These are phyloP conservation scores for Epinephelus malabaricus DNA, from an alignment of 2,797 vertebrate genomes.

Conservation along the genomic window DNA sequence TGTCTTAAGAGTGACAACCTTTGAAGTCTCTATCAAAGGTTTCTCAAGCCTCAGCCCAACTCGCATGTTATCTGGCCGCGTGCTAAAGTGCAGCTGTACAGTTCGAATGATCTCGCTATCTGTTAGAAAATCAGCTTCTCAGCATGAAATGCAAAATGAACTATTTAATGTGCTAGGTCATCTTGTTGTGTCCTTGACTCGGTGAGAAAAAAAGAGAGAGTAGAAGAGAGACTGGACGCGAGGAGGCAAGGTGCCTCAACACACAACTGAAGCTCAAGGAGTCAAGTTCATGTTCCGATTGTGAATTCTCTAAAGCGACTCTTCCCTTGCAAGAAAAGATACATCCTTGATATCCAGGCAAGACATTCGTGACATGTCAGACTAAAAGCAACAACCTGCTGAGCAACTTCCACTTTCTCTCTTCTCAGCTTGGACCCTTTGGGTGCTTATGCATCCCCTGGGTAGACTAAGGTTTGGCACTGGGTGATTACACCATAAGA, in stretches of 20 bases:
- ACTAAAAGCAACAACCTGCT: slow-evolving; percentile 32
- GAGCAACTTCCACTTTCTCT: slow-evolving; percentile 12
- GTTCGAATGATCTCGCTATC: slow-evolving; percentile 62
- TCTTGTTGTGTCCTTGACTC: slow-evolving; percentile 51
- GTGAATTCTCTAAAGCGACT: slow-evolving; percentile 8
- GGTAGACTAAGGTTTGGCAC: slow-evolving; percentile 77
- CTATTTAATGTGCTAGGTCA: slow-evolving; percentile 41
- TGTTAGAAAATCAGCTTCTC: slow-evolving; percentile 60
- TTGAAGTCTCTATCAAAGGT: slow-evolving; percentile 57
- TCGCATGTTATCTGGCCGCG: slow-evolving; percentile 52
- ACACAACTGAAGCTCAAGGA: slow-evolving; percentile 23
- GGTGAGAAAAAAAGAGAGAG: slow-evolving; percentile 22
- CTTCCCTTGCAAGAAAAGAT: slow-evolving; percentile 23
- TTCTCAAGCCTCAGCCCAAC: slow-evolving; percentile 48
- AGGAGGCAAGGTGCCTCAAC: slow-evolving; percentile 46
- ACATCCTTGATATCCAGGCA: slow-evolving; percentile 37
- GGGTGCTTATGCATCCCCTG: slow-evolving; percentile 37
- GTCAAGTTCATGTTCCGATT: slow-evolving; percentile 50
- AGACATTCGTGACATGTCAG: slow-evolving; percentile 64
- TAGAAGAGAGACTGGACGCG: slow-evolving; percentile 27
- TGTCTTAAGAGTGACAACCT: slow-evolving; percentile 45
- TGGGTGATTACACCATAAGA: slow-evolving; percentile 58
- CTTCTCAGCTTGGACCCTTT: slow-evolving; percentile 29
- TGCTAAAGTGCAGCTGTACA: slow-evolving; percentile 78
- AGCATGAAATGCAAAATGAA: slow-evolving; percentile 55